Percentiles rank a stretch among this genome's conserved stretches.
phyloP scores from a whole-genome alignment of 1,140 invertebrate species.

The Panulirus ornatus region DNA sequence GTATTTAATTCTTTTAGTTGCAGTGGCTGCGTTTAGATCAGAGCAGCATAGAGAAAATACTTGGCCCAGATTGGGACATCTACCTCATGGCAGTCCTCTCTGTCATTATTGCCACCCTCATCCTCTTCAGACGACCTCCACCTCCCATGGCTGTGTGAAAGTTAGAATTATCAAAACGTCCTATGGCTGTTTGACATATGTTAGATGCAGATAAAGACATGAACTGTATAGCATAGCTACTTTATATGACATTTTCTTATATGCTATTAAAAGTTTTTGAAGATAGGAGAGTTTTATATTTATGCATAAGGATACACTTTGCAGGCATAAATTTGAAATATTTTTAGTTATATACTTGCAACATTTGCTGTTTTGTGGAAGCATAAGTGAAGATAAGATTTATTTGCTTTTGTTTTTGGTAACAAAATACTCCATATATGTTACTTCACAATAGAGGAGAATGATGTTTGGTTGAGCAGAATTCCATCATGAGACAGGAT shows the following conservation, averaged over 20 bases:
- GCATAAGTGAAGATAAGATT: background rate
- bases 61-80: slow-evolving; percentile 95
- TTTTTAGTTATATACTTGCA: background rate
- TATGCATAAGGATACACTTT: background rate
- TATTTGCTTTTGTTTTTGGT: background rate
- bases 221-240: background rate
- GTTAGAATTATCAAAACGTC: background rate
- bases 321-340: background rate
- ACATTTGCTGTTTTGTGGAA: background rate
- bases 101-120: slow-evolving; percentile 88
- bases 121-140: slow-evolving; percentile 86
- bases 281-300: background rate
- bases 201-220: background rate
- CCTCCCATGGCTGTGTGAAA: slow-evolving; percentile 42
- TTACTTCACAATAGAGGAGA: too few species aligned
- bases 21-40: slow-evolving; percentile 81
- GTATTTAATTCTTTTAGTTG: slow-evolving; percentile 80
- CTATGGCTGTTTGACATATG: background rate
- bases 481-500: too few species aligned
- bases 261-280: background rate
- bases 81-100: slow-evolving; percentile 92
- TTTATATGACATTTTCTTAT: background rate
- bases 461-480: too few species aligned
- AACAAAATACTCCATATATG: too few species aligned
- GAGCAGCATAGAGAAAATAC: slow-evolving; percentile 83